These are phyloP conservation scores for Diacarnus erythraeanus DNA, from an alignment of 37 sponge, comb jelly and placozoan genomes.

Conservation along the genomic window DNA sequence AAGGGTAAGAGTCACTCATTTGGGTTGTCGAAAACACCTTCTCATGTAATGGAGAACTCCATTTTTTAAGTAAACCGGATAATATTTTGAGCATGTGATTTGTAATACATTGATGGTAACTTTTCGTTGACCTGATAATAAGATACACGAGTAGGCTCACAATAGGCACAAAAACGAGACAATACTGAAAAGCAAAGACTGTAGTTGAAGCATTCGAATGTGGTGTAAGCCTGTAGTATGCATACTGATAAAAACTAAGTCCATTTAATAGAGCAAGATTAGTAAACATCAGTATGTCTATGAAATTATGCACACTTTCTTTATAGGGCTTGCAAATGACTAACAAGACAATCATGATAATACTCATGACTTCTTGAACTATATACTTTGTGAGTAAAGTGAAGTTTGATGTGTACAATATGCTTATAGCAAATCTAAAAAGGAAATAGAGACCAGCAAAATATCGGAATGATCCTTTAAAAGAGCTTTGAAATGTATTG, in stretches of 20 bases:
- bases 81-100: background rate
- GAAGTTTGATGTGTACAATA: background rate
- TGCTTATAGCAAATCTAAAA: background rate
- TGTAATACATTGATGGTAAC: background rate
- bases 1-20: background rate
- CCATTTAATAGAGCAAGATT: conserved; percentile 32
- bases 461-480: conserved; percentile 8
- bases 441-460: conserved; percentile 52
- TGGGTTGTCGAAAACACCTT: background rate
- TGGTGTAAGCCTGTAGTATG: background rate
- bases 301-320: background rate
- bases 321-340: conserved; percentile 28
- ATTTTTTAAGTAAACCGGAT: background rate
- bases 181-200: background rate
- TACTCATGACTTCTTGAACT: conserved; percentile 9
- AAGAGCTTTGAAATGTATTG: conserved; percentile 45
- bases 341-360: conserved; percentile 6
- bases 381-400: background rate
- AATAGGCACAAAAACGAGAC: background rate
- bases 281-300: conserved; percentile 27
- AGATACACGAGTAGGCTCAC: background rate
- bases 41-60: background rate
- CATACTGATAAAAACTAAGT: conserved; percentile 16
- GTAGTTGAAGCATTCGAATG: background rate
- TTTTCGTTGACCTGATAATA: background rate